Base-by-base conservation (phyloP, 2,888 invertebrate genomes). In the Folsomia candida region DNA sequence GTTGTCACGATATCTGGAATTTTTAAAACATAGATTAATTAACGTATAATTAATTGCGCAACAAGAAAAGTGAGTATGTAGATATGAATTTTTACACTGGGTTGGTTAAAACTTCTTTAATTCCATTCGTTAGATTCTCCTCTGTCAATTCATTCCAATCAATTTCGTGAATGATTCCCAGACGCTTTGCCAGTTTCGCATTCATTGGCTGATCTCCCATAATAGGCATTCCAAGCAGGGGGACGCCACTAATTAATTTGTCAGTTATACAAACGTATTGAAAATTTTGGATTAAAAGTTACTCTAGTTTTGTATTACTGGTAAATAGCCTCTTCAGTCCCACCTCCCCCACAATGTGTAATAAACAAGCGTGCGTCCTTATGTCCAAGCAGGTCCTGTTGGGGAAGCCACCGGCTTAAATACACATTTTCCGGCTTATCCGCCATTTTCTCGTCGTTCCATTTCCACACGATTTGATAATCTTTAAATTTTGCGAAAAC, bases 331-430 rank as follows among this genome's bases (percentile, higher is more conserved):
- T 91, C 91, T 0, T 89, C 87, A 29, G 88, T 82, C 67, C 91
- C 89, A 79, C 91, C 85, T 80, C 90, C 87, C 0, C 91, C 92
- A 0, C 89, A 90, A 81, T 92, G 91, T 0, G 89, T 88, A 76
- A 91, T 85, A 80, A 90, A 91, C 0, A 87, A 88, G 69, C 65
- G 63, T 4, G 65, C 68, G 25, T 70, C 51, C 24, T 64, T 60
- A 29, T 74, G 74, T n/a, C 67, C 69, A n/a, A 72, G n/a, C 3
- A 72, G 47, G 63, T 69, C 69, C 28, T 71, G 71, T 29, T 71
- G 71, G 1, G 74, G 72, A 4, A 70, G 51, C 72, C 72, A 75
- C 51, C 72, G 72, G n/a, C 70, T 70, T 25, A 75, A 27, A 18
- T 60, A 63, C 1, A 75, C 75, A 61, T 75, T 75, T 29, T 59